These are phyloP conservation scores for Drosophila repleta DNA, from an alignment of 1,140 invertebrate genomes.

Conservation along the genomic window DNA sequence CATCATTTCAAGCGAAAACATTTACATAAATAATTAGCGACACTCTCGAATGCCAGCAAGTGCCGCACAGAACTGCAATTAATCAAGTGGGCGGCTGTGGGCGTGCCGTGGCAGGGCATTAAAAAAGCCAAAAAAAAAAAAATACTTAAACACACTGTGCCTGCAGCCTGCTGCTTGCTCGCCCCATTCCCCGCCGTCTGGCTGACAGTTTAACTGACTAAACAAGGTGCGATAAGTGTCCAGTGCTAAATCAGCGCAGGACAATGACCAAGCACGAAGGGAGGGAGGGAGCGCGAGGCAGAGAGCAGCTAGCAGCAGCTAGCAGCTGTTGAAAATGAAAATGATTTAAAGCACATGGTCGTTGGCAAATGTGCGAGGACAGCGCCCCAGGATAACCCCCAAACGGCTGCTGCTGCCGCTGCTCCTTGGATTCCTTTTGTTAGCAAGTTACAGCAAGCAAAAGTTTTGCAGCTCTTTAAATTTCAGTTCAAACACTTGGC, in stretches of 20 bases:
- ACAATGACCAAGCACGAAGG: conserved; percentile 62
- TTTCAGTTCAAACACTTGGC: conserved; percentile 31
- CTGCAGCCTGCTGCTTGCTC: background rate
- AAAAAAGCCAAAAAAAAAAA: background rate
- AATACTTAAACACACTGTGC: conserved; percentile 5
- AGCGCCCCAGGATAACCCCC: conserved; percentile 14
- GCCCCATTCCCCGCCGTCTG: conserved; percentile 6
- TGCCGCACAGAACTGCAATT: conserved; percentile 71
- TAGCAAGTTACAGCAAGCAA: conserved; percentile 33
- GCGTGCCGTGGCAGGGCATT: background rate
- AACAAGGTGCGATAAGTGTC: conserved; percentile 80
- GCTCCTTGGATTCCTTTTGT: conserved; percentile 9
- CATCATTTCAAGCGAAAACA: conserved; percentile 76
- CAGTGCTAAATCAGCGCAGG: conserved; percentile 70
- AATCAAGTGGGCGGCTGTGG: conserved; percentile 52
- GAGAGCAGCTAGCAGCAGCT: conserved; percentile 29
- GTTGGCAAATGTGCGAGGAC: conserved; percentile 10
- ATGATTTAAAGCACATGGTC: conserved; percentile 78
- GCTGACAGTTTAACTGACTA: conserved; percentile 77
- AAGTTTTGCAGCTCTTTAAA: conserved; percentile 52
- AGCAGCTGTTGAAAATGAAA: conserved; percentile 79
- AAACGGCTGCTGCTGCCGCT: background rate
- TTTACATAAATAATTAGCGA: conserved; percentile 83
- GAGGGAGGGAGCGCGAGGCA: background rate
- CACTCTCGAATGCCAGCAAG: conserved; percentile 49